phyloP scores from a whole-genome alignment of 2,888 invertebrate genomes.

The Nemotelus nigrinus region DNA sequence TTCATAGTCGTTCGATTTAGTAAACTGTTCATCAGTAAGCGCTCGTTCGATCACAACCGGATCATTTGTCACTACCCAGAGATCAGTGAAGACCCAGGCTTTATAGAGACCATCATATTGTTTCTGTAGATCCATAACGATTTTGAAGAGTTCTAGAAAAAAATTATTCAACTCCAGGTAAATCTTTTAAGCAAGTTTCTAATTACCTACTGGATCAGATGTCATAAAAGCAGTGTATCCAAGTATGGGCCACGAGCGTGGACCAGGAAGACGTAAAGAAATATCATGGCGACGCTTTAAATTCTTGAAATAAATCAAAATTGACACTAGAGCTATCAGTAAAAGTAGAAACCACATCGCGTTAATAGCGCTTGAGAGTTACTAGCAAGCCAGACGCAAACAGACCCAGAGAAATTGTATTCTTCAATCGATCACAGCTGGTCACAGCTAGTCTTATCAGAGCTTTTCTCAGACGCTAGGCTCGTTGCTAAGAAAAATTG shows the following conservation, averaged over 20 bases:
- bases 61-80: constrained; percentile 46
- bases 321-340: background rate
- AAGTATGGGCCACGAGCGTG: constrained; percentile 44
- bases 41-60: constrained; percentile 45
- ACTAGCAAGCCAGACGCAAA: background rate
- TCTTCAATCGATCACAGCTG: too few relatives aligned
- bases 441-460: too few relatives aligned
- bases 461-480: too few relatives aligned
- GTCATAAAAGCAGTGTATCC: constrained; percentile 43
- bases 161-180: background rate
- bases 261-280: constrained; percentile 43
- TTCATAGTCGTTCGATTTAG: constrained; percentile 49
- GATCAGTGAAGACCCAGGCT: constrained; percentile 47
- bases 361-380: background rate
- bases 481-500: too few relatives aligned
- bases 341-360: constrained; percentile 8
- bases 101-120: constrained; percentile 38
- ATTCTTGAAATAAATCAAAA: constrained; percentile 1
- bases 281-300: constrained; percentile 38
- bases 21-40: constrained; percentile 40
- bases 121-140: constrained; percentile 33
- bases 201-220: constrained; percentile 42
- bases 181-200: background rate
- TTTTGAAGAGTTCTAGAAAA: constrained; percentile 31
- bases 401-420: too few relatives aligned